These are phyloP conservation scores for Saguinus midas DNA, from an alignment of 2,113 vertebrate species.

Conservation along the genomic window DNA sequence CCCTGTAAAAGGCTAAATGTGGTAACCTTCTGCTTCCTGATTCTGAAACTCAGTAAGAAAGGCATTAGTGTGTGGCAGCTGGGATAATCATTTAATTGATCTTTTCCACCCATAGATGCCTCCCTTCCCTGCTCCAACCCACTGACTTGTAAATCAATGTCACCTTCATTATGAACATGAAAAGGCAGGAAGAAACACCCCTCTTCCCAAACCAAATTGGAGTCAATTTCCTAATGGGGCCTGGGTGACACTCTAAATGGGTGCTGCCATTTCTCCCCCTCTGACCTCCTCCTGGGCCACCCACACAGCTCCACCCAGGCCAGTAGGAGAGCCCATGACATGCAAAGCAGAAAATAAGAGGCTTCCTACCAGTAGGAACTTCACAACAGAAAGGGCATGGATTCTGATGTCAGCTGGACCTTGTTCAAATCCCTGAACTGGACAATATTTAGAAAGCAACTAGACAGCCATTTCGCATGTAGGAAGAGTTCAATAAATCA, in stretches of 20 bases:
- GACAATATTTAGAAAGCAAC: neutral
- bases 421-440: neutral
- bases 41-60: conserved; percentile 72
- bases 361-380: neutral
- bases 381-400: neutral
- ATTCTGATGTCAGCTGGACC: neutral
- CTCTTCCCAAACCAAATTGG: conserved; percentile 36
- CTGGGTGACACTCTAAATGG: conserved; percentile 53
- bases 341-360: neutral
- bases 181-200: conserved; percentile 47
- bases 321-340: neutral
- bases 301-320: conserved; percentile 34
- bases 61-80: conserved; percentile 70
- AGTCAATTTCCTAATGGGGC: conserved; percentile 65
- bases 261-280: conserved; percentile 14
- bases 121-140: conserved; percentile 35
- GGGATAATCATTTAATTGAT: conserved; percentile 73
- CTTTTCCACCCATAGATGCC: conserved; percentile 74
- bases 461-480: neutral
- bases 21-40: conserved; percentile 65
- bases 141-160: conserved; percentile 73
- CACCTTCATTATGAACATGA: conserved; percentile 68
- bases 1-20: conserved; percentile 66
- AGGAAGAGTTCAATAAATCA: neutral
- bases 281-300: conserved; percentile 47